These are phyloP conservation scores for Pangasius djambal DNA, from an alignment of 2,797 vertebrate genomes.

Conservation along the genomic window DNA sequence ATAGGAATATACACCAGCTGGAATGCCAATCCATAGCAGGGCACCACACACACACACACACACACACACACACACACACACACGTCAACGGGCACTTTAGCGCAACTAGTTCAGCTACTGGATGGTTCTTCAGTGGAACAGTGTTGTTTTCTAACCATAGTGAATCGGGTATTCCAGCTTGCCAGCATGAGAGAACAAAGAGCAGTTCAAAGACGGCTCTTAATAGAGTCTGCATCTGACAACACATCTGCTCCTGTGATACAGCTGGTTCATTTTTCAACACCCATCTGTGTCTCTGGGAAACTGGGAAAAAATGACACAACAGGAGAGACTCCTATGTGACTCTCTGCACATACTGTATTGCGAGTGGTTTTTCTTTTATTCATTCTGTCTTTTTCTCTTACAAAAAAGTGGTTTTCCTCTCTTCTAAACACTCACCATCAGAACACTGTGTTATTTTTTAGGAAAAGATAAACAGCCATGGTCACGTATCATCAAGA, in stretches of 20 bases:
- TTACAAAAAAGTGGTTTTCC: neutral
- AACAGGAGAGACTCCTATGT: constrained; percentile 48
- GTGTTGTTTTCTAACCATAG: neutral
- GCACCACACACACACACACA: neutral
- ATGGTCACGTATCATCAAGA: neutral
- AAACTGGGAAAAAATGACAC: constrained; percentile 51
- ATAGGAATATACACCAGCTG: neutral
- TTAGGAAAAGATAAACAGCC: neutral
- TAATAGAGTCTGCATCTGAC: constrained; percentile 41
- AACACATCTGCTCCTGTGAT: constrained; percentile 57
- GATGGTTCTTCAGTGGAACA: neutral
- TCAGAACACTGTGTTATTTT: neutral
- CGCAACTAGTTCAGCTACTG: neutral
- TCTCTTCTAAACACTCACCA: neutral
- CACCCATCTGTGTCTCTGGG: neutral
- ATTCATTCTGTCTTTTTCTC: constrained; percentile 8
- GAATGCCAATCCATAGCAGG: neutral
- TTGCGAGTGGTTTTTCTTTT: constrained; percentile 54
- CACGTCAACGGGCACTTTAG: neutral
- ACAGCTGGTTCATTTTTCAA: constrained; percentile 29
- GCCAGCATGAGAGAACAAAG: neutral
- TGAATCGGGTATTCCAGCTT: neutral
- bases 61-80: neutral
- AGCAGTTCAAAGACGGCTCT: constrained; percentile 1
- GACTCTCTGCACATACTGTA: constrained; percentile 52